Evolutionary conservation across 2,888 invertebrate species (phyloP).

Genomic region (Lasioglossum calceatum): DNA sequence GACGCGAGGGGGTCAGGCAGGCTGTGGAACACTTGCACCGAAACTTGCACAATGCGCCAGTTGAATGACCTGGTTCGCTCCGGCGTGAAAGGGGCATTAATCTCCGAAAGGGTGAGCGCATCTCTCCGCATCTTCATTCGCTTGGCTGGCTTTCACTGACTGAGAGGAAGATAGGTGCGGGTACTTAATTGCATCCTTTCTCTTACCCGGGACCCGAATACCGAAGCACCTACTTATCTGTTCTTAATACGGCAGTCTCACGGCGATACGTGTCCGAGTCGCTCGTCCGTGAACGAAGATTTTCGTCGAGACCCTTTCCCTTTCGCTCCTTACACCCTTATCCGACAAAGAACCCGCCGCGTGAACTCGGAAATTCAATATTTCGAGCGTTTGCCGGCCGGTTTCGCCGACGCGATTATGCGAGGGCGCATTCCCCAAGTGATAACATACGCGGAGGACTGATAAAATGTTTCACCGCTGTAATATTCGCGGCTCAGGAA

Average conservation of each 20-base stretch:
- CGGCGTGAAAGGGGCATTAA: slow-evolving; percentile 51
- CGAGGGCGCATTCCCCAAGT: not conserved
- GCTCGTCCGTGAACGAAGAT: not conserved
- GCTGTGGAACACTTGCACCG: slow-evolving; percentile 29
- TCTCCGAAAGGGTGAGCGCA: slow-evolving; percentile 46
- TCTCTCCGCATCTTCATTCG: slow-evolving; percentile 52
- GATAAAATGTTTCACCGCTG: not conserved
- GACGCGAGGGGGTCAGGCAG: not conserved
- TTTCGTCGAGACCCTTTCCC: not conserved
- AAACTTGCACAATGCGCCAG: slow-evolving; percentile 32
- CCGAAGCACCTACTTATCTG: slow-evolving; percentile 37
- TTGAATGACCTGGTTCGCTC: slow-evolving; percentile 44
- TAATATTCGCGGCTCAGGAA: not conserved
- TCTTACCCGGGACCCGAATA: slow-evolving; percentile 43
- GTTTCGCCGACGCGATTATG: not conserved
- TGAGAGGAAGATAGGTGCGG: slow-evolving; percentile 39
- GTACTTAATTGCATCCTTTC: slow-evolving; percentile 56
- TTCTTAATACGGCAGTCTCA: slow-evolving; percentile 34
- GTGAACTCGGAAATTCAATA: not conserved
- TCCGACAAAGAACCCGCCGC: not conserved
- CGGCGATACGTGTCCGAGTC: slow-evolving; percentile 1
- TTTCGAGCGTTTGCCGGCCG: not conserved
- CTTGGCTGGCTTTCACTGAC: slow-evolving; percentile 49
- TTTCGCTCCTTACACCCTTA: not conserved
- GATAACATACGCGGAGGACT: not conserved